A percentile compares a stretch with the other conserved stretches of the same genome.
Evolutionary conservation across 2,113 vertebrate genomes (phyloP).

Genomic region (Chinchilla lanigera): DNA sequence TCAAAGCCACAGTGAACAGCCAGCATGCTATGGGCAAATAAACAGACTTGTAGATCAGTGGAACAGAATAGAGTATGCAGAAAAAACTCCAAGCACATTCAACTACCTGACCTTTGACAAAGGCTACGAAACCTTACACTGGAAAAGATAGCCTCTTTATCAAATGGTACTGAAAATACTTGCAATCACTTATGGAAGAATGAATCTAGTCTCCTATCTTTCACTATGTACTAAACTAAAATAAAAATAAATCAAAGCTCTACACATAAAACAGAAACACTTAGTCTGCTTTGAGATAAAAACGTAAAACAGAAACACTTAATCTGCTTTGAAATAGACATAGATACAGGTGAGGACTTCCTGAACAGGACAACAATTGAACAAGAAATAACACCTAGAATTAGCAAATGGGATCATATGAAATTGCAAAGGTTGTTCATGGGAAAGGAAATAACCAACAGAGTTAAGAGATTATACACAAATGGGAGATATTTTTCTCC

Average conservation of each 20-base stretch:
- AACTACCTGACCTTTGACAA: not conserved
- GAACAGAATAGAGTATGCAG: not conserved
- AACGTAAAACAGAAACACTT: not conserved
- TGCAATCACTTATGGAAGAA: not conserved
- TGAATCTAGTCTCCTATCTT: not conserved
- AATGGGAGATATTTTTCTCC: not conserved
- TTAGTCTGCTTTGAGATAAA: not conserved
- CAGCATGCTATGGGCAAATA: not conserved
- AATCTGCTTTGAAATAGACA: not conserved
- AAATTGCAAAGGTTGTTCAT: not conserved
- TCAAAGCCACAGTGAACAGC: not conserved
- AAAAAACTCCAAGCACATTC: not conserved
- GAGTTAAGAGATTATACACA: not conserved
- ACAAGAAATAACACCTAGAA: not conserved
- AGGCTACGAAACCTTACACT: not conserved
- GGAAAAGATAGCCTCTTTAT: not conserved
- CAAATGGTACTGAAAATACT: not conserved
- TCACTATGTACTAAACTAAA: not conserved
- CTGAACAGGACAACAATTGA: not conserved
- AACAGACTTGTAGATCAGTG: not conserved
- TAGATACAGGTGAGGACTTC: not conserved
- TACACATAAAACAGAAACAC: not conserved
- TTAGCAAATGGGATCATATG: not conserved
- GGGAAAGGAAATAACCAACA: not conserved
- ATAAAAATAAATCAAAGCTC: not conserved